phyloP scores from a whole-genome alignment of 2,888 invertebrate genomes.

The Papilio demoleus region DNA sequence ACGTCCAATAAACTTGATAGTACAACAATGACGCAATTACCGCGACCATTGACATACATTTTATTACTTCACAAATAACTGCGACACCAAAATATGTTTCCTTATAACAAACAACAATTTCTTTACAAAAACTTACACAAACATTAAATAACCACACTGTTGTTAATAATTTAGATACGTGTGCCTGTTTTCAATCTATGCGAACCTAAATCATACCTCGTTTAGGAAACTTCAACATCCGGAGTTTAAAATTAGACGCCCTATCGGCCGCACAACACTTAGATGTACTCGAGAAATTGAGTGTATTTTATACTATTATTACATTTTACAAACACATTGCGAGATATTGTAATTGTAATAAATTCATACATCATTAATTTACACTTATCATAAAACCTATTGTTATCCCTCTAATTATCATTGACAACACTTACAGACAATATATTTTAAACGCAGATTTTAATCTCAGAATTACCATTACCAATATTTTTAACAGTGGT shows the following conservation, averaged over 20 bases:
- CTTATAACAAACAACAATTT: background rate
- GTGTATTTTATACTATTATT: background rate
- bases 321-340: background rate
- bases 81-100: background rate
- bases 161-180: slow-evolving; percentile 23
- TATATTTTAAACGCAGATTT: too few species aligned
- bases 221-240: slow-evolving; percentile 36
- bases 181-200: slow-evolving; percentile 18
- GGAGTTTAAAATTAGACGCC: slow-evolving; percentile 38
- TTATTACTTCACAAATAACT: background rate
- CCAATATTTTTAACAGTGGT: background rate
- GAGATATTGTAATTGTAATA: background rate
- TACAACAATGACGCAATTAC: background rate
- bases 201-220: slow-evolving; percentile 36
- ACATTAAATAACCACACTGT: slow-evolving; percentile 33
- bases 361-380: background rate
- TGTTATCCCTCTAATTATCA: too few species aligned
- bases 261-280: slow-evolving; percentile 27
- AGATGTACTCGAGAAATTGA: slow-evolving; percentile 22
- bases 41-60: slow-evolving; percentile 7
- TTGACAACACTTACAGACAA: too few species aligned
- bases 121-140: background rate
- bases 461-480: too few species aligned
- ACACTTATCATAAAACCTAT: too few species aligned
- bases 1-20: background rate